A percentile compares a stretch with the other conserved stretches of the same genome.
Conservation (phyloP, 2,888 invertebrate species). For the Caenorhabditis sinica region DNA sequence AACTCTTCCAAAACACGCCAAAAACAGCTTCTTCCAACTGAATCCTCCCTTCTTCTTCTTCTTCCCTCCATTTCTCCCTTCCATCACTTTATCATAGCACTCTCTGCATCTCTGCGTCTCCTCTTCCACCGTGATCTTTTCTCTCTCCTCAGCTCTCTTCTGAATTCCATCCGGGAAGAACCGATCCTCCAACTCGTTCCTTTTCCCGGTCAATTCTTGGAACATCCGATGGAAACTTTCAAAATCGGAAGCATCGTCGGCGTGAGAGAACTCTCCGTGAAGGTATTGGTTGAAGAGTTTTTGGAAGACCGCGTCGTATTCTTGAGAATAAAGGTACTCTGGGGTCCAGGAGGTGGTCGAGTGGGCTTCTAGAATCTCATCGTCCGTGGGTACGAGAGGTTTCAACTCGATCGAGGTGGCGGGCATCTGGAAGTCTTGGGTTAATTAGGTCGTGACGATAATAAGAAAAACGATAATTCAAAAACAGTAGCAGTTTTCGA, state of each 20-base stretch:
- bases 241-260: slow-evolving; percentile 4
- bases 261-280: slow-evolving; percentile 17
- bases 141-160: slow-evolving; percentile 15
- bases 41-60: slow-evolving; percentile 2
- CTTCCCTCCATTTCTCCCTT: background rate
- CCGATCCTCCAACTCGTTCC: slow-evolving; percentile 33
- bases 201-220: slow-evolving; percentile 7
- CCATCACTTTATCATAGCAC: slow-evolving; percentile 16
- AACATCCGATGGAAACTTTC: slow-evolving; percentile 25
- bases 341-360: slow-evolving; percentile 11
- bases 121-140: slow-evolving; percentile 16
- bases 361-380: slow-evolving; percentile 12
- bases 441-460: no score
- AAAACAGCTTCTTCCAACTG: slow-evolving; percentile 5
- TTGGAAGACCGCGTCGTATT: slow-evolving; percentile 18
- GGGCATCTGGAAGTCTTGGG: no score
- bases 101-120: slow-evolving; percentile 26
- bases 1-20: slow-evolving; percentile 17
- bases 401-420: background rate
- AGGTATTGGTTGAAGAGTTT: slow-evolving; percentile 22
- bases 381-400: slow-evolving; percentile 8
- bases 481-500: no score
- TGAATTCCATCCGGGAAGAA: slow-evolving; percentile 35
- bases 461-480: no score
- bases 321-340: slow-evolving; percentile 14